phyloP scores from a whole-genome alignment of 2,888 invertebrate species.

The Macrophya alboannulata region DNA sequence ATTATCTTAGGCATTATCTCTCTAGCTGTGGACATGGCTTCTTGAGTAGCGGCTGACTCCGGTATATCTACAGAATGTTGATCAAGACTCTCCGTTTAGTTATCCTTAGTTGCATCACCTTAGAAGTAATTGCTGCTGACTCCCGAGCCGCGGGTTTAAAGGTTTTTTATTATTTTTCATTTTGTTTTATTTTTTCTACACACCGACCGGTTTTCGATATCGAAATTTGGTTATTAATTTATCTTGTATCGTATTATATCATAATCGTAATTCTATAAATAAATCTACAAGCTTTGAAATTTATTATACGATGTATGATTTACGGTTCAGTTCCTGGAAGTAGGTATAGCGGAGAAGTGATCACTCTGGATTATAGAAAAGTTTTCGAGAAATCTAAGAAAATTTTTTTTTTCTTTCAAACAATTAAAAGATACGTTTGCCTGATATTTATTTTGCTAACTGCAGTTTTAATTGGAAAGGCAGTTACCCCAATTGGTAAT shows the following conservation, averaged over 20 bases:
- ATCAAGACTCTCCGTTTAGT: neutral
- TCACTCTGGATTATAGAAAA: no score
- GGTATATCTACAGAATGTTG: conserved; percentile 20
- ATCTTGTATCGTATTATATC: neutral
- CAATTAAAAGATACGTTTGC: neutral
- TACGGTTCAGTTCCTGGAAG: neutral
- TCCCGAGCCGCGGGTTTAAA: neutral
- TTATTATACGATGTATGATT: neutral
- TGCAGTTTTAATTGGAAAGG: neutral
- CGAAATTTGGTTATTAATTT: neutral
- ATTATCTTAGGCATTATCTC: conserved; percentile 13
- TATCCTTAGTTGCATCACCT: conserved; percentile 21
- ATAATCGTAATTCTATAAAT: neutral
- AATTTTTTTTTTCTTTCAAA: no score
- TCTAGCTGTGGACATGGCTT: neutral
- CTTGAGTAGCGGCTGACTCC: neutral
- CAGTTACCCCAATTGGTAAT: neutral
- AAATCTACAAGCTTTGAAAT: neutral
- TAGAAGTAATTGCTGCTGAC: neutral
- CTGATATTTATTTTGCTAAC: neutral
- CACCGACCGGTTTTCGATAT: neutral
- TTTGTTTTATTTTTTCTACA: no score
- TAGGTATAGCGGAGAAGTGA: no score
- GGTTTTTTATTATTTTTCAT: neutral
- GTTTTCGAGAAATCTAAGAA: no score